phyloP scores from a whole-genome alignment of 2,113 vertebrate species.

The Alosa alosa region DNA sequence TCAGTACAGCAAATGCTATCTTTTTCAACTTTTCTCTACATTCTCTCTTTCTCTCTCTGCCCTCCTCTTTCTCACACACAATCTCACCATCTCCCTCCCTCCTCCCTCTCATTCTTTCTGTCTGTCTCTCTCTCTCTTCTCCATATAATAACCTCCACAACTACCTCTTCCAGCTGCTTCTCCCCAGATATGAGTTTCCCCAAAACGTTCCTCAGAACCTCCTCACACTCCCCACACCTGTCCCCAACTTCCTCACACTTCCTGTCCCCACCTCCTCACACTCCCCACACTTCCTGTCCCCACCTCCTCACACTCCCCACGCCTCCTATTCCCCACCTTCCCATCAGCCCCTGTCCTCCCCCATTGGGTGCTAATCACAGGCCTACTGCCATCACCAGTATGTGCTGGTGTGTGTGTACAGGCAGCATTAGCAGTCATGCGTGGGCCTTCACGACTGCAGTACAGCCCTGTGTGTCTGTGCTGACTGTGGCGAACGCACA shows the following conservation, averaged over 20 bases:
- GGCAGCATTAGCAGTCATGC: neutral
- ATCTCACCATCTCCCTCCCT: neutral
- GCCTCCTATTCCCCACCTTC: neutral
- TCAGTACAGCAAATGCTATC: slow-evolving; percentile 56
- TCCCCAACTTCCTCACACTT: neutral
- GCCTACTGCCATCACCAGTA: neutral
- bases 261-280: neutral
- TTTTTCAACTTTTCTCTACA: neutral
- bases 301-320: neutral
- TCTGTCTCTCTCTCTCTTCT: neutral
- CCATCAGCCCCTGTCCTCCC: neutral
- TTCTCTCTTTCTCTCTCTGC: neutral
- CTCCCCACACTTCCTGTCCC: neutral
- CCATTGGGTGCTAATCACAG: neutral
- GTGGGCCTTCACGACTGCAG: neutral
- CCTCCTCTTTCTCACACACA: neutral
- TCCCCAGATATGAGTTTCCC: neutral
- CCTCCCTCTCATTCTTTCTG: neutral
- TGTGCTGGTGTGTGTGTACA: slow-evolving; percentile 7
- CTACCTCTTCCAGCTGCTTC: neutral
- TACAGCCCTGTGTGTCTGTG: slow-evolving; percentile 12
- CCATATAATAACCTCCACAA: neutral
- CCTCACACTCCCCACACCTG: neutral
- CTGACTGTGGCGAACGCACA: neutral
- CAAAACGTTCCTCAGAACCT: neutral